A percentile compares a stretch with the other conserved stretches of the same genome.
Conservation (phyloP, 2,888 invertebrate genomes). For the Agrotis ipsilon region DNA sequence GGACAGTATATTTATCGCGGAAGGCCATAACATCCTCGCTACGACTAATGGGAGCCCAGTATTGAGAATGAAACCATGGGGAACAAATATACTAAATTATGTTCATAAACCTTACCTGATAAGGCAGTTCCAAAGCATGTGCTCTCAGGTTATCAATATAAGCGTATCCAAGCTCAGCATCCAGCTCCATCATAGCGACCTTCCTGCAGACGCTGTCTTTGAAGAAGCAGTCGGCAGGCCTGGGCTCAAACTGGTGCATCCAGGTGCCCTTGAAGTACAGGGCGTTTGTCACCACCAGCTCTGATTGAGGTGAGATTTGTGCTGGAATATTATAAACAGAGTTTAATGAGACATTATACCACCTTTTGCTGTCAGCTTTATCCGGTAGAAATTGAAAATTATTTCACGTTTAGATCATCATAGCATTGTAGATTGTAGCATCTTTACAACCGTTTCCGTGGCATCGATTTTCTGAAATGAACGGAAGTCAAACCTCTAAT, state of each 20-base stretch:
- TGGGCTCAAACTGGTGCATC: conserved; percentile 90
- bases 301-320: conserved; percentile 84
- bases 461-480: no score
- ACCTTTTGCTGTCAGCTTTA: no score
- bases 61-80: no score
- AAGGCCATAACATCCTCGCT: no score
- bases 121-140: conserved; percentile 92
- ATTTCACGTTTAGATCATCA: no score
- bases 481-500: no score
- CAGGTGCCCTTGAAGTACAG: conserved; percentile 93
- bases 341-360: neutral
- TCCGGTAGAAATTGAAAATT: no score
- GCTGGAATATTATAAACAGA: conserved; percentile 74
- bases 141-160: conserved; percentile 90
- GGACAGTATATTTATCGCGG: no score
- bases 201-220: conserved; percentile 83
- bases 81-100: no score
- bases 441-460: no score
- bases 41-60: no score
- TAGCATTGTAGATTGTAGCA: no score
- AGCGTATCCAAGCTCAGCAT: conserved; percentile 90
- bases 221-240: conserved; percentile 89
- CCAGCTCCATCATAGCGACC: conserved; percentile 92
- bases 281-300: conserved; percentile 91
- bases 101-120: conserved; percentile 87